Base-by-base conservation (phyloP, 2,888 invertebrate species). In the Bruchidius siliquastri region DNA sequence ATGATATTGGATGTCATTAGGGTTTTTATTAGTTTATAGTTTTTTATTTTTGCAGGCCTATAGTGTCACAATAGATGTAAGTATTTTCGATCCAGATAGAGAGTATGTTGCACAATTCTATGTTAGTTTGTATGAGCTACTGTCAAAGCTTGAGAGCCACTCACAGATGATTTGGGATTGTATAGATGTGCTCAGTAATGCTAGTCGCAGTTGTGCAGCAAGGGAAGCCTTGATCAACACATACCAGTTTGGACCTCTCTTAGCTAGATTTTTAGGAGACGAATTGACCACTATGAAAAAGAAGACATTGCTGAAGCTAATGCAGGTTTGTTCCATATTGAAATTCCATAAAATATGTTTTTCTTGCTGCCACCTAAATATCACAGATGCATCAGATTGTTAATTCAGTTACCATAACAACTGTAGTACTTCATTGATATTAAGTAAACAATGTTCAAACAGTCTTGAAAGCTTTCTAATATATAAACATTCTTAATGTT, bases 201-300 rank as follows among this genome's bases (percentile, higher is more conserved):
- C 90, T 2, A 90, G 91, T 77, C 89, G 89, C 75, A 92, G 92
- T 81, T 86, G 90, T 0, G 88, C 88, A 71, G 91, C 92, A 0
- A 87, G 90, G 77, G 87, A 90, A 81, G 90, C 90, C 0, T 86
- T 93, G 0, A 91, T 91, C 32, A 90, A 92, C 79, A 92, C 91
- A 0, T 93, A 92, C 81, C 92, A 92, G 82, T 93, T 92, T 83
- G 87, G 92, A 82, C 92, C 92, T 22, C 88, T 91, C 74, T 82
- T 93, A 70, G 88, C 92, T 0, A 86, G 90, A 77, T 82, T 92
- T 32, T 84, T 93, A 69, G 88, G 90, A 67, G 89, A 91, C 80
- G 85, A 90, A 74, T 87, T 92, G 77, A 90, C 90, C 32, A 87
- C 87, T 79, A 92, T 92, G 70, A 93, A 92, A 82, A 91, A 90